These are phyloP conservation scores for Lepus europaeus DNA, from an alignment of 2,113 vertebrate genomes.

Conservation along the genomic window DNA sequence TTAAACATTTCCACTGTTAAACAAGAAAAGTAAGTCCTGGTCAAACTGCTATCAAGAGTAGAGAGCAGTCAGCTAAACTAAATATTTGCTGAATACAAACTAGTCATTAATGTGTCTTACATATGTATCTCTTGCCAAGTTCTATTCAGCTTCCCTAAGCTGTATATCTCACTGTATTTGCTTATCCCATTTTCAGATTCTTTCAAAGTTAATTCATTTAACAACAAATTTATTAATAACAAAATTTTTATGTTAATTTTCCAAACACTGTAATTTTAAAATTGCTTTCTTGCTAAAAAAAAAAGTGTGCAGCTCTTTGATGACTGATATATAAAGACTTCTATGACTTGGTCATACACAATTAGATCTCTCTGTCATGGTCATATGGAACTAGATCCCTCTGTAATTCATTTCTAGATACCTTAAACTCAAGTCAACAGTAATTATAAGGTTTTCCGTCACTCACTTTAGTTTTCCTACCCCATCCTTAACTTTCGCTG, in stretches of 20 bases:
- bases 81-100: not conserved
- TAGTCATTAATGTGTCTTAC: not conserved
- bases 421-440: not conserved
- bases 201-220: conserved; percentile 30
- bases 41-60: not conserved
- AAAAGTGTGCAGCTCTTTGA: not conserved
- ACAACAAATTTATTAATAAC: not conserved
- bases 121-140: not conserved
- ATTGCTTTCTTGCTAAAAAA: not conserved
- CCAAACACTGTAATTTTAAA: conserved; percentile 5
- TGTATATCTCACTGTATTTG: not conserved
- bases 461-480: not conserved
- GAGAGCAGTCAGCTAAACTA: not conserved
- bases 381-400: not conserved
- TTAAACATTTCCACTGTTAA: not conserved
- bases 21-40: not conserved
- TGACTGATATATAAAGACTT: not conserved
- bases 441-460: not conserved
- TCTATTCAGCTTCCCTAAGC: not conserved
- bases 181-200: not conserved
- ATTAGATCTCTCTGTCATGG: not conserved
- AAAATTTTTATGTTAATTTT: not conserved
- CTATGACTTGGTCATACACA: not conserved
- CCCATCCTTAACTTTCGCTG: not conserved
- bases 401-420: not conserved